phyloP scores from a whole-genome alignment of 2,888 invertebrate genomes.

The Troglohyphantes excavatus region DNA sequence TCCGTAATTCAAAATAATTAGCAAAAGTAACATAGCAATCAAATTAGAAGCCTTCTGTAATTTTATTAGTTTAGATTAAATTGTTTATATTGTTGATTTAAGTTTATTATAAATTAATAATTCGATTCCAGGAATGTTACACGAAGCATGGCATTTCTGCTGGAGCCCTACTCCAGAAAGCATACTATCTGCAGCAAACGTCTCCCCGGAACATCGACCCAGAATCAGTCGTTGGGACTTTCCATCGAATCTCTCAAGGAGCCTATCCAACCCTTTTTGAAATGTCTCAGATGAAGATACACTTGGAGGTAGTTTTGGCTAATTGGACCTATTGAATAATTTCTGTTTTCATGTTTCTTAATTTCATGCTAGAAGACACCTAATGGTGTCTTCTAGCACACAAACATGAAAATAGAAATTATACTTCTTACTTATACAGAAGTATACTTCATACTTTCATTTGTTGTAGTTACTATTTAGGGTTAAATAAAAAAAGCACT shows the following conservation, averaged over 20 bases:
- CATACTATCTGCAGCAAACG: conserved; percentile 47
- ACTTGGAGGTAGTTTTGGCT: conserved; percentile 57
- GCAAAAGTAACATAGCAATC: no score
- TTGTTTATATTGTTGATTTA: neutral
- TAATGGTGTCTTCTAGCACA: no score
- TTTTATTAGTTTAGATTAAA: no score
- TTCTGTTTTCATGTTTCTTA: no score
- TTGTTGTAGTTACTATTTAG: no score
- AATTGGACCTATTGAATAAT: no score
- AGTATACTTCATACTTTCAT: no score
- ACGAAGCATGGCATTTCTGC: conserved; percentile 64
- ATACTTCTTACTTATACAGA: no score
- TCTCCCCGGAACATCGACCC: conserved; percentile 42
- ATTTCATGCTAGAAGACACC: no score
- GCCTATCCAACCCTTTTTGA: conserved; percentile 67
- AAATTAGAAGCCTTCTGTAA: neutral
- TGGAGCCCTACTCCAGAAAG: conserved; percentile 44
- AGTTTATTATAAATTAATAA: neutral
- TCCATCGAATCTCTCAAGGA: conserved; percentile 45
- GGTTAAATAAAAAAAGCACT: no score
- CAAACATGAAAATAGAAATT: no score
- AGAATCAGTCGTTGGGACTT: conserved; percentile 33
- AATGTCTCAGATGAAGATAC: conserved; percentile 67
- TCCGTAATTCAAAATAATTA: no score
- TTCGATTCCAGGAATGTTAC: conserved; percentile 47